Conservation (phyloP, 2,113 vertebrate genomes). For the Petrocephalus microphthalmus region DNA sequence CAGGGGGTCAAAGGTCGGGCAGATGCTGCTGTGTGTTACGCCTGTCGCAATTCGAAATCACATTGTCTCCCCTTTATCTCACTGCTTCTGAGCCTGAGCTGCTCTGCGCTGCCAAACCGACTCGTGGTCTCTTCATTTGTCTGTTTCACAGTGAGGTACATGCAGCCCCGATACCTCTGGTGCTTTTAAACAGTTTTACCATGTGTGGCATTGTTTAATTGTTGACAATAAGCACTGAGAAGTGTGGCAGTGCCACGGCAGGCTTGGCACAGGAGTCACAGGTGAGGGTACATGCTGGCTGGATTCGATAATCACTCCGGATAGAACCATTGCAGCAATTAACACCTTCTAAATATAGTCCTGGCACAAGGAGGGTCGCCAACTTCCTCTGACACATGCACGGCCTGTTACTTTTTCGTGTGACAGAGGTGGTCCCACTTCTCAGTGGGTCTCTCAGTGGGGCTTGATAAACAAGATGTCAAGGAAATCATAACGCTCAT, state of each 20-base stretch:
- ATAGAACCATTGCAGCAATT: conserved; percentile 60
- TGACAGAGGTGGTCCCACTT: background rate
- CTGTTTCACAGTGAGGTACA: background rate
- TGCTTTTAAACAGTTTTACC: background rate
- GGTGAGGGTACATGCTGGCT: conserved; percentile 51
- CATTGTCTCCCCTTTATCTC: background rate
- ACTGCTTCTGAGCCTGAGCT: background rate
- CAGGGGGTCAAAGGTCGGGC: background rate
- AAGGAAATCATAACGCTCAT: background rate
- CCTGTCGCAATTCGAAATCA: background rate
- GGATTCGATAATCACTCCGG: conserved; percentile 49
- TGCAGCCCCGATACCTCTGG: background rate
- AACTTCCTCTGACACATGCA: background rate
- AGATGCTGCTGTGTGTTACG: background rate
- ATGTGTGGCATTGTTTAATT: background rate
- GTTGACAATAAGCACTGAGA: background rate
- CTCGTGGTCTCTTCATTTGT: background rate
- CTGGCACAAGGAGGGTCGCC: background rate
- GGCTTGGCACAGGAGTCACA: conserved; percentile 53
- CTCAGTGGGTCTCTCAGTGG: background rate
- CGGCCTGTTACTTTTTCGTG: background rate
- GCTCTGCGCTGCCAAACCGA: background rate
- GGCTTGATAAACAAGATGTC: background rate
- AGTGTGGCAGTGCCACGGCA: conserved; percentile 29
- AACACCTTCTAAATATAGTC: conserved; percentile 65